Evolutionary conservation across 2,888 invertebrate genomes (phyloP), one percentile per base, ranked within the genome.

Genomic region (Ceriagrion tenellum): DNA sequence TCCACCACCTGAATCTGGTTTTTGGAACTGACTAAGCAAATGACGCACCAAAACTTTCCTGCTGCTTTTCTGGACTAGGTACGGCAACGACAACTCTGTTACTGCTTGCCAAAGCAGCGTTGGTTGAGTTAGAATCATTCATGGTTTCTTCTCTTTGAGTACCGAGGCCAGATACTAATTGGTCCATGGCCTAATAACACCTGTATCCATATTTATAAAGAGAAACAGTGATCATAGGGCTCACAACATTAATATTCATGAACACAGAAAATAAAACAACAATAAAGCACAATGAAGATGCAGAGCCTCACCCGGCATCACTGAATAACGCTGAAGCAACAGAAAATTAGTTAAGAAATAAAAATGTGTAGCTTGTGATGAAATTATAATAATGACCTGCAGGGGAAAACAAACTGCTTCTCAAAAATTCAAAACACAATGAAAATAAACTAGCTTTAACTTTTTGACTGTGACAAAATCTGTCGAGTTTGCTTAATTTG

Each of bases 21-120:
- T 18, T 69, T 6, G 23, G 69, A 47, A 26, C 0, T 12, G 26
- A 13, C n/a, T 35, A 47, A n/a, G n/a, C 69, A 13, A 69, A 93
- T 13, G 8, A 81, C 93, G n/a, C 40, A 93, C 93, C 93, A 93
- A 74, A 93, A 93, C 69, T 93, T n/a, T 93, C 93, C 47, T 93
- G 93, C 55, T 93, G 93, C 69, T 93, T 93, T 74, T 93, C 93
- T 23, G 93, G 93, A 74, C 93, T 93, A 74, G 93, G 93, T 40
- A 93, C 93, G 23, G 93, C 40, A 13, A 93, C 93, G n/a, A 93
- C 69, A n/a, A 93, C 93, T 55, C 93, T 93, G 35, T 63, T 93
- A 40, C 59, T 93, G 69, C 69, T 93, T 18, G 93, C 59, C 69
- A 93, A 74, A 40, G 93, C 23, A 69, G 93, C 93, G 93, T 93